Evolutionary conservation across 2,113 vertebrate genomes (phyloP), one percentile per base, ranked within the genome.

Genomic region (Trichechus manatus): DNA sequence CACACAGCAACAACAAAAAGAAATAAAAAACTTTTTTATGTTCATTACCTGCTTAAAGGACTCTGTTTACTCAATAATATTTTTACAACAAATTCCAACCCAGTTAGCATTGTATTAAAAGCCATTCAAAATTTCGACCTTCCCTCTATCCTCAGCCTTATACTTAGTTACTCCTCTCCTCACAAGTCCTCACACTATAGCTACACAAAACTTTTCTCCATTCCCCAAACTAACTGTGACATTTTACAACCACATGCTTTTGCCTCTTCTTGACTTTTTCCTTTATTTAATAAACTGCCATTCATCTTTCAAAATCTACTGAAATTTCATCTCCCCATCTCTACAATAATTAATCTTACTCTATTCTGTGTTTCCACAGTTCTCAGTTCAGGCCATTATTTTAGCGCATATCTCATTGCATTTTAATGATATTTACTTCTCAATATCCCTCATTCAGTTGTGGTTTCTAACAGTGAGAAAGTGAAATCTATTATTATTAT

Each of bases 361-460:
- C 22, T 91, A 20, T 39, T 84, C 31, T 70, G 63, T 80, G 25
- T 87, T 96, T 86, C 74, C 64, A 93, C 4, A 85, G 13, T 53
- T 53, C n/a, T 4, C 23, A 70, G 13, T 75, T 81, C 42, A 75
- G 83, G 70, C 4, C 31, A 87, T 77, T 59, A 89, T 70, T 80
- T 93, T 88, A 64, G 29, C 84, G 50, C 23, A 17, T 63, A 53
- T n/a, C 15, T 88, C 72, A 36, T 70, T 89, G 59, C 7, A 74
- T 61, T 93, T 78, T 86, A 85, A 85, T 87, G n/a, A 91, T 86
- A 11, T 53, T 88, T 59, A 81, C 19, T 36, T 94, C 19, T 66
- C 29, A 79, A 3, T 86, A 59, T 74, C 17, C 66, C 4, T 89
- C 31, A 68, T 17, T 61, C 19, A 19, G 42, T 9, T 81, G 74